Conservation (phyloP, 2,113 vertebrate genomes). For the Eurystomus gularis region DNA sequence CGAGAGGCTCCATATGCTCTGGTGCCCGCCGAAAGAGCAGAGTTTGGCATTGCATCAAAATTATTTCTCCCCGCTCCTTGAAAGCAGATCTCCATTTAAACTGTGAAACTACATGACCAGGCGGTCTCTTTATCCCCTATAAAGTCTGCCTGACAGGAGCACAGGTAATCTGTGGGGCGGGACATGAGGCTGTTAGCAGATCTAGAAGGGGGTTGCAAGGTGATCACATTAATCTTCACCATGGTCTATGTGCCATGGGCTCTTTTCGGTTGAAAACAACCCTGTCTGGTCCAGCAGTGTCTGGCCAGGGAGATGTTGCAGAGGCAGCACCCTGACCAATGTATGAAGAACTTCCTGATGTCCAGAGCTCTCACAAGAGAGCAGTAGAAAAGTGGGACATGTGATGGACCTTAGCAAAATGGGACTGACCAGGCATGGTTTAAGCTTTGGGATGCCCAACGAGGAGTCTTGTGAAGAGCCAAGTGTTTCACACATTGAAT, state of each 20-base stretch:
- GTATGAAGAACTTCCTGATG: accelerated
- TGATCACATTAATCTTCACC: neutral
- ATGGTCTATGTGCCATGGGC: no score
- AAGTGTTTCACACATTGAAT: neutral
- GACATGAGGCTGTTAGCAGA: neutral
- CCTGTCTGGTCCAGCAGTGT: neutral
- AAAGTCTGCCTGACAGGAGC: neutral
- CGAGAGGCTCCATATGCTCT: constrained; percentile 36
- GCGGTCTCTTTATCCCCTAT: neutral
- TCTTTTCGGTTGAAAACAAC: neutral
- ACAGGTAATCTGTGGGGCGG: neutral
- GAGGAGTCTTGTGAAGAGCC: neutral
- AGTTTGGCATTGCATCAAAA: neutral
- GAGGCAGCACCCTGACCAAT: neutral
- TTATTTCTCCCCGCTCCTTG: neutral
- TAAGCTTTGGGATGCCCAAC: neutral
- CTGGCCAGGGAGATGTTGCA: neutral
- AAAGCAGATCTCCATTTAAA: neutral
- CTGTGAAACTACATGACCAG: accelerated
- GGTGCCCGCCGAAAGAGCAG: accelerated
- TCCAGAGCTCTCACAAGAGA: neutral
- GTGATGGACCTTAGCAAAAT: neutral
- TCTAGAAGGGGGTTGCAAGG: neutral
- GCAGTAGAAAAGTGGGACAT: neutral
- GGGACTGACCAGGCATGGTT: neutral